These are phyloP conservation scores for Melikaiella ostensackeni DNA, from an alignment of 2,888 invertebrate genomes.

Conservation along the genomic window DNA sequence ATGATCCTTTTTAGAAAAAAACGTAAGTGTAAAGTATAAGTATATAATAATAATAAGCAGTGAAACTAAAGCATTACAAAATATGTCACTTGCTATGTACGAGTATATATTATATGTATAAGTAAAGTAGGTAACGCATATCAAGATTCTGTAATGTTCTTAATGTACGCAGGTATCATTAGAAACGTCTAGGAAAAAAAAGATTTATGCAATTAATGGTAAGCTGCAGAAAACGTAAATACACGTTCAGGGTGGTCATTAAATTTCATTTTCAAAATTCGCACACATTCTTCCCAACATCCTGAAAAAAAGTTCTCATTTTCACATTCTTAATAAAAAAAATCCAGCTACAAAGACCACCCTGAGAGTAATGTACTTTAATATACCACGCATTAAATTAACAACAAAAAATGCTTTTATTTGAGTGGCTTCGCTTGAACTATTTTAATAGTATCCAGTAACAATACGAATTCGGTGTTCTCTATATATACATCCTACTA, in stretches of 20 bases:
- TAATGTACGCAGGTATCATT: not conserved
- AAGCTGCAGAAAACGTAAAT: not conserved
- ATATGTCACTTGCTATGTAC: slow-evolving; percentile 2
- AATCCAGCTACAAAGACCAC: not conserved
- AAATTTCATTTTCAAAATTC: slow-evolving; percentile 7
- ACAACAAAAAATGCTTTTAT: not conserved
- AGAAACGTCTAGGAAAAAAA: not conserved
- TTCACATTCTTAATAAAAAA: not conserved
- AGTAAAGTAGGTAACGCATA: slow-evolving; percentile 7
- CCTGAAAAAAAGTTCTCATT: not conserved
- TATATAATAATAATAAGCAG: not conserved
- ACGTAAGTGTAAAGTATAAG: not conserved
- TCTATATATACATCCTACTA: slow-evolving; percentile 70
- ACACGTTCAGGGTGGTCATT: not conserved
- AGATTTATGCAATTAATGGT: not conserved
- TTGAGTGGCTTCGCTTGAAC: slow-evolving; percentile 63
- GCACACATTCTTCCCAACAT: not conserved
- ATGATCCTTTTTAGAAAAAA: slow-evolving; percentile 1
- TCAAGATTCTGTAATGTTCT: not conserved
- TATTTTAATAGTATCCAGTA: slow-evolving; percentile 66
- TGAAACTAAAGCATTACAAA: slow-evolving; percentile 7
- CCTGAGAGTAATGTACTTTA: not conserved
- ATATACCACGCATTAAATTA: not conserved
- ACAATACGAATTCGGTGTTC: slow-evolving; percentile 69
- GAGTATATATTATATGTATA: slow-evolving; percentile 1